Base-by-base conservation (phyloP, 2,888 invertebrate genomes). In the Epinotia bilunana region DNA sequence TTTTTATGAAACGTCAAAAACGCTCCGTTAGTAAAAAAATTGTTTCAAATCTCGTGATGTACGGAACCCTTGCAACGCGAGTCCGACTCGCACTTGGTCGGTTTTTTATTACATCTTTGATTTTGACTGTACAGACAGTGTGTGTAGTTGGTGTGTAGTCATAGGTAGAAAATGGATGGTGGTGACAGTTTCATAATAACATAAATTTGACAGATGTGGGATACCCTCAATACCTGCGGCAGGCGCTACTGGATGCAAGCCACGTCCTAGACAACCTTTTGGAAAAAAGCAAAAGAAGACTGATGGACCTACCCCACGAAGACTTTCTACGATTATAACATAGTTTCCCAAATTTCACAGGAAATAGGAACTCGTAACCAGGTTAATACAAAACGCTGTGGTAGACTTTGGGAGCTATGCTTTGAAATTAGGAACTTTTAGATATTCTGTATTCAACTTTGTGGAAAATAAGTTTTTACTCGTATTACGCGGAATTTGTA, bases 221-320 rank as follows among this genome's bases (percentile, higher is more conserved):
- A 11, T 64, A 23, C 58, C 43, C 55, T 11, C 43, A 20, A 33
- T 73, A 68, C 68, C 28, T 73, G 0, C 61, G 68, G 11, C 55
- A 68, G 18, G 60, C 62, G 28, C 23, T 73, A 7, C 57, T 62
- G 55, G 73, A 73, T 18, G 73, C 73, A 6, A 64, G 53, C 3
- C 68, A 73, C 28, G 68, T 73, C 6, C 20, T 73, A 9, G 67
- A 68, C 13, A 68, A 62, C 13, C 55, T 73, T 3, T 0, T 73
- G 3, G 23, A 53, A 0, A 73, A 73, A 55, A 55, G 53, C 12
- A 65, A 65, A 11, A 11, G n/a, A n/a, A 65, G 6, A 11, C 11
- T 65, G 6, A 65, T 65, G 65, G 65, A 53, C 2, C 2, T 65
- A 0, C 65, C 65, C 5, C 46, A 53, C 12, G 28, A 65, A 23